Evolutionary conservation across 2,888 invertebrate species (phyloP), one percentile per base, ranked within the genome.

Genomic region (Dicyrtomina minuta): DNA sequence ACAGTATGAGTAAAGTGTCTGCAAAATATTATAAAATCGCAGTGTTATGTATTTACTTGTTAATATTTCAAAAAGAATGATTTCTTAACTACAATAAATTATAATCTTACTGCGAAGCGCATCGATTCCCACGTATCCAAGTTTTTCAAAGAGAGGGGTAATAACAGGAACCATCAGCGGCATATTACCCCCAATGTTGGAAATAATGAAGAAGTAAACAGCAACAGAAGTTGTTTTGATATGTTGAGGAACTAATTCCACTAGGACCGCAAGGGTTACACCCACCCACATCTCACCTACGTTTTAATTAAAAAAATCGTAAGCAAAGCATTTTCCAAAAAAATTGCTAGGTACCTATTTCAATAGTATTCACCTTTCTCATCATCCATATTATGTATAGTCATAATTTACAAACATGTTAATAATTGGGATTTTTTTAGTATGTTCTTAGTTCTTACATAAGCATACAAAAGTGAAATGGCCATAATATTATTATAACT

Each of bases 241-340:
- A n/a, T 77, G 75, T 8, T 79, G 71, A 2, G 81, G 81, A n/a
- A 82, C 80, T 58, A 83, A 75, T 71, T 83, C 83, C 26, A 82
- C 80, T 8, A 81, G 76, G 1, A 82, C 80, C 4, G 82, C 81
- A 59, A 82, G 73, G 1, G 81, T 80, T 2, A 83, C 81, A 6
- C 81, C 80, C 13, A 82, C 80, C 82, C 82, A 83, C 81, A 82
- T 82, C 75, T 83, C 83, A 69, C 82, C 82, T 74, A 20, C 24
- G 15, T 46, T 12, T 24, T 27, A n/a, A n/a, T n/a, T n/a, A n/a
- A n/a, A 22, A 49, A 68, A 55, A 51, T 27, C 43, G 2, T 39
- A 12, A 13, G 10, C 43, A 4, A 41, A 26, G 5, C 12, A 13
- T 43, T 17, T 24, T n/a, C n/a, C n/a, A n/a, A n/a, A n/a, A n/a